Base-by-base conservation (phyloP, 2,888 invertebrate genomes). In the Conistra vaccinii region DNA sequence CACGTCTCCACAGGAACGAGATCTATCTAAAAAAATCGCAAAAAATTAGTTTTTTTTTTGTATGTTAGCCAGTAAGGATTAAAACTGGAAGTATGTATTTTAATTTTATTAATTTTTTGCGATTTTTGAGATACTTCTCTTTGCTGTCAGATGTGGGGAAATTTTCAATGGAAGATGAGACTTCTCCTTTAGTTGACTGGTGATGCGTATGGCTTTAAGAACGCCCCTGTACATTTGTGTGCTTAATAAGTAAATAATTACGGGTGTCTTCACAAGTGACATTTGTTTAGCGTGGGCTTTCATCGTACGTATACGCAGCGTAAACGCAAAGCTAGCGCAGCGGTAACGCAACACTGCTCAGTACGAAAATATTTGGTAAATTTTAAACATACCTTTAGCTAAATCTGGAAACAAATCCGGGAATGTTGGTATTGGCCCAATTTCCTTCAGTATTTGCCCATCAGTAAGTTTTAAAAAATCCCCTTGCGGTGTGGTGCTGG, bases 401-500 rank as follows among this genome's bases (percentile, higher is more conserved):
- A 77, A 58, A 70, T 88, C 89, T 29, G 88, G 77, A 53, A 86
- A 85, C 57, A 88, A 72, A 72, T 92, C 90, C 2, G 91, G 85
- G 48, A 89, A 89, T 4, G 88, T 80, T 0, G 90, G 91, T 71
- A 78, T 84, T 0, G 92, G 90, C 5, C 91, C 91, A 53, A 93
- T 89, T 76, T 94, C 94, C 29, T 91, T 91, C 23, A 90, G 74
- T 65, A 91, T 85, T 45, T 85, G 69, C 0, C 82, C 87, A 80
- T 90, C 88, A 35, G 73, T 81, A 4, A 85, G 26, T 71, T 87
- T 88, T 12, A 87, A 71, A 4, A 88, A 39, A 51, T 91, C 91
- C 2, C 85, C 79, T n/a, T 84, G 88, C 0, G 79, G 72, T 14
- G 85, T 2, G 1, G 51, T 17, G 1, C 14, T 32, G 23, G 39